Conservation (phyloP, 2,888 invertebrate genomes). For the Galerucella pusilla region DNA sequence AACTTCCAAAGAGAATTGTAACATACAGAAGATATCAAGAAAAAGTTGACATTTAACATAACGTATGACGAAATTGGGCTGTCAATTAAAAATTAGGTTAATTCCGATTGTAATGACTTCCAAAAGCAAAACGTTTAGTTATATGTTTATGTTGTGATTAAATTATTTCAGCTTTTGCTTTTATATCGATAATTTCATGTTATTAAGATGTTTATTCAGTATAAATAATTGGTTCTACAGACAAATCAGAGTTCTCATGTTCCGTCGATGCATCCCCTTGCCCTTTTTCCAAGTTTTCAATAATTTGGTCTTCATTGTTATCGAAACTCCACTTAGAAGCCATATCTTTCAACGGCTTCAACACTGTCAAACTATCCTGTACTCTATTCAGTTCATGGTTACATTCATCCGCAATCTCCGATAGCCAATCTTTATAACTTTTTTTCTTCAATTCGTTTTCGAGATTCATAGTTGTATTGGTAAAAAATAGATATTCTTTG, state of each 20-base stretch:
- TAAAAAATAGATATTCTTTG: constrained; percentile 44
- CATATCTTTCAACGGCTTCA: constrained; percentile 47
- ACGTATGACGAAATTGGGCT: too few species aligned
- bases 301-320: not conserved
- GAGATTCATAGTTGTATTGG: constrained; percentile 37
- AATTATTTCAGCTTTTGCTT: too few species aligned
- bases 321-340: constrained; percentile 44
- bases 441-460: constrained; percentile 37
- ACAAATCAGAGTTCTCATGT: constrained; percentile 6
- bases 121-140: too few species aligned
- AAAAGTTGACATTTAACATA: too few species aligned
- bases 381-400: constrained; percentile 47
- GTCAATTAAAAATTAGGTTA: too few species aligned
- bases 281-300: not conserved
- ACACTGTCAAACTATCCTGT: constrained; percentile 43
- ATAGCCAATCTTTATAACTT: constrained; percentile 44
- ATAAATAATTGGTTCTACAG: not conserved
- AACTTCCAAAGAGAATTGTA: too few species aligned
- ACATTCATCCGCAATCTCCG: constrained; percentile 47
- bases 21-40: too few species aligned
- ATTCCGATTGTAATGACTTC: too few species aligned
- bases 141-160: too few species aligned
- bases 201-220: not conserved
- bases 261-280: constrained; percentile 7
- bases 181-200: not conserved